Evolutionary conservation across 2,888 invertebrate genomes (phyloP).

Genomic region (Kuschelorhynchus macadamiae): DNA sequence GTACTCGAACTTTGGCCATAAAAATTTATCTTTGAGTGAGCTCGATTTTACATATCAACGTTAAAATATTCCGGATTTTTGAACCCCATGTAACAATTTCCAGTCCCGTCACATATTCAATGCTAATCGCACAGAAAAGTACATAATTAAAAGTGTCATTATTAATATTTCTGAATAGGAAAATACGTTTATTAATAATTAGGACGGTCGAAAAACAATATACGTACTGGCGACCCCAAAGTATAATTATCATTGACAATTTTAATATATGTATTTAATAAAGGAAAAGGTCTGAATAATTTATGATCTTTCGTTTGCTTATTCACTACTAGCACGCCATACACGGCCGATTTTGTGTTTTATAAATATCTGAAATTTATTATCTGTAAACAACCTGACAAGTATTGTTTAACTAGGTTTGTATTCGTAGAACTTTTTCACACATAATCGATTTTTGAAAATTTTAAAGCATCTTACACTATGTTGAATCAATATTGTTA

Average conservation of each 20-base stretch:
- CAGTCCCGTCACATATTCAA: constrained; percentile 24
- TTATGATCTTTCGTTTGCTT: constrained; percentile 3
- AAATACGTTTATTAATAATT: constrained; percentile 26
- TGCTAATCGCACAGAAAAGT: constrained; percentile 17
- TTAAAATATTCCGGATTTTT: no score
- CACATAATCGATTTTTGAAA: no score
- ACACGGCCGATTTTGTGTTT: constrained; percentile 29
- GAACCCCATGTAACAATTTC: no score
- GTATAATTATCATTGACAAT: constrained; percentile 23
- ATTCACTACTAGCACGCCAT: constrained; percentile 9
- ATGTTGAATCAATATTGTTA: no score
- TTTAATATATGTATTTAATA: constrained; percentile 28
- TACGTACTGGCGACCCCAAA: constrained; percentile 11
- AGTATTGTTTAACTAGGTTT: no score
- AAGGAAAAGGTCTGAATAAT: constrained; percentile 16
- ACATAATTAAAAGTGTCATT: constrained; percentile 21
- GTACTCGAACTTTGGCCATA: no score
- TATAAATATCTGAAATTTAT: constrained; percentile 38
- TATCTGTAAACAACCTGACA: constrained; percentile 31
- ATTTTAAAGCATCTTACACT: no score
- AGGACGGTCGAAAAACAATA: constrained; percentile 27
- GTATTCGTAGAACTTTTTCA: no score
- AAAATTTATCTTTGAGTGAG: no score
- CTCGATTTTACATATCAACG: no score
- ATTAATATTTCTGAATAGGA: constrained; percentile 16